Base-by-base conservation (phyloP, 1,140 invertebrate species). In the Drosophila ogumai region DNA sequence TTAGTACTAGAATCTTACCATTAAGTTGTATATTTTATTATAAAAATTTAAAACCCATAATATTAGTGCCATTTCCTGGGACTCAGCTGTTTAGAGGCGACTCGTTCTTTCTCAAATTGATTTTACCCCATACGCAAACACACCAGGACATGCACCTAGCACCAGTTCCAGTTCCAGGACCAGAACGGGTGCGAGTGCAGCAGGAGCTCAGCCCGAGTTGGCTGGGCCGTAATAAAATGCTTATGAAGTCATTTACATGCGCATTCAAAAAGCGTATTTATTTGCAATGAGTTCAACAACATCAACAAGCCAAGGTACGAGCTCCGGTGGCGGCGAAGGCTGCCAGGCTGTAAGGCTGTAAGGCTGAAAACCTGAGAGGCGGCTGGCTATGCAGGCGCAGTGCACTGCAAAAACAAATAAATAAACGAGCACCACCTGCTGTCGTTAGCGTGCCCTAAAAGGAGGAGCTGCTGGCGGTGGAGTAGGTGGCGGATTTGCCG, bases 211-310 rank as follows among this genome's bases (percentile, higher is more conserved):
- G 34, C 56, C 38, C 15, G 10, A 61, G 61, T 61, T 61, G 61
- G 61, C 61, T 64, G 61, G 79, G 75, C 77, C 52, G 75, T 90
- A 90, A 90, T 90, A 88, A 88, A 88, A 88, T 88, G 85, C 85
- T 88, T 88, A 88, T 88, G 85, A 88, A 90, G 85, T 88, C 85
- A 88, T 88, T 88, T 88, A 88, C 85, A 88, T 88, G 85, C 85
- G 85, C 85, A 90, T 88, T 88, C 85, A 88, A 79, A 88, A 79
- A 90, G 85, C 85, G 85, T 90, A 88, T 88, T 88, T 88, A 88
- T 88, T 88, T 81, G 85, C 85, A 88, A 88, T 90, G 85, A 90
- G 85, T 88, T 88, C 85, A 88, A 90, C 85, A 88, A 88, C 85
- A 90, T 90, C 84, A 87, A 82, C 84, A 82, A 75, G 76, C 76